Percentiles rank a stretch among this genome's conserved stretches.
phyloP scores from a whole-genome alignment of 2,888 invertebrate species.

The Sinopyrophorus schimmeli region DNA sequence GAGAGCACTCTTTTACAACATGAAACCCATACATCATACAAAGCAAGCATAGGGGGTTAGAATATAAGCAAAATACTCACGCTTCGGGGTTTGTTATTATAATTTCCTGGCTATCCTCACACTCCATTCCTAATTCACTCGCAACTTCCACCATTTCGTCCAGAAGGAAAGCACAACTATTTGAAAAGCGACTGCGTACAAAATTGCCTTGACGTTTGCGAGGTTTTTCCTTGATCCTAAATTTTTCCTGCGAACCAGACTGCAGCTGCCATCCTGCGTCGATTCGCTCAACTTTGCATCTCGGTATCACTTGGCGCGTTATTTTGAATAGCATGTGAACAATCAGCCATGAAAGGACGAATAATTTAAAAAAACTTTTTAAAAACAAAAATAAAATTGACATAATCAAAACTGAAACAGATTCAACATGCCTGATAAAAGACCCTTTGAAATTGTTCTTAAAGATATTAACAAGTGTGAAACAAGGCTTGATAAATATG shows the following conservation, averaged over 20 bases:
- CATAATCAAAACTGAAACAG: constrained; percentile 16
- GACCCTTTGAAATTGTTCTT: constrained; percentile 33
- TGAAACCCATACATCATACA: no score
- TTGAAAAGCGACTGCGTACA: background rate
- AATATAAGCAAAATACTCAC: constrained; percentile 45
- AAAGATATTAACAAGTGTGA: constrained; percentile 33
- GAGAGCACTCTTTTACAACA: no score
- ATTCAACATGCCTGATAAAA: constrained; percentile 28
- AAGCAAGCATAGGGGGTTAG: background rate
- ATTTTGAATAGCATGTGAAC: constrained; percentile 1
- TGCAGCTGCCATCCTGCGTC: background rate
- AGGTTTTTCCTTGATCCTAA: no score
- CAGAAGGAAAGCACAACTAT: background rate
- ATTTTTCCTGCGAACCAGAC: no score
- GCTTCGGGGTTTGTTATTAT: constrained; percentile 51
- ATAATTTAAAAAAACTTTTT: no score
- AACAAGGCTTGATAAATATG: constrained; percentile 31
- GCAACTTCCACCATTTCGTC: constrained; percentile 51
- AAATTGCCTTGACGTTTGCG: background rate
- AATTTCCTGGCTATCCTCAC: constrained; percentile 48
- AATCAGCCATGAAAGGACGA: background rate
- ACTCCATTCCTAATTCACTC: constrained; percentile 49
- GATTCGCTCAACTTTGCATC: background rate
- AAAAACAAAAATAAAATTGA: constrained; percentile 12
- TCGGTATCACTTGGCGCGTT: background rate